These are phyloP conservation scores for Acanthisitta chloris DNA, from an alignment of 2,113 vertebrate genomes.

Conservation along the genomic window DNA sequence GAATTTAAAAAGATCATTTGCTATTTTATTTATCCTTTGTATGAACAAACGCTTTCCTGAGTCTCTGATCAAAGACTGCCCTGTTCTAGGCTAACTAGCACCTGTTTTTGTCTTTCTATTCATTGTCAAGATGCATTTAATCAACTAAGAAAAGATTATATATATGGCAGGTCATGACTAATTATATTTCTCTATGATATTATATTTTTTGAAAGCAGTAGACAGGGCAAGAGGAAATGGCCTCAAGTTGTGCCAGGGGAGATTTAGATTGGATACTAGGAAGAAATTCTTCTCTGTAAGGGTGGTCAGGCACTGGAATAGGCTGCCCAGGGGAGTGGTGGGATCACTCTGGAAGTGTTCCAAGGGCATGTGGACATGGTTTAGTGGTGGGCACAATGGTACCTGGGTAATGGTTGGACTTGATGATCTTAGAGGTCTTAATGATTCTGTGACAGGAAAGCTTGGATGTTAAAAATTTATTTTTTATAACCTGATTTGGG, in stretches of 20 bases:
- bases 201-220: background rate
- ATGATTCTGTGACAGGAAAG: background rate
- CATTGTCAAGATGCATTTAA: background rate
- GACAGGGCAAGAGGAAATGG: background rate
- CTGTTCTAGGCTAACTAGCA: background rate
- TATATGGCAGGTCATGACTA: background rate
- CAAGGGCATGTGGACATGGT: background rate
- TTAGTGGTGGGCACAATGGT: background rate
- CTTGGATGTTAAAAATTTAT: background rate
- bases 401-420: background rate
- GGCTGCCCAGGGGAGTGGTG: background rate
- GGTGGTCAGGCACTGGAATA: background rate
- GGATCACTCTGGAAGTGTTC: background rate
- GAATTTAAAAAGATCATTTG: background rate
- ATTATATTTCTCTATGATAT: background rate
- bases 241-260: background rate
- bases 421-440: background rate
- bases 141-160: background rate
- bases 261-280: background rate
- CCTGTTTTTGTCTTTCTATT: background rate
- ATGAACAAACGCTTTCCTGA: background rate
- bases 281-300: background rate
- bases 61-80: background rate
- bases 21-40: background rate
- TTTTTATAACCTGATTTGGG: background rate